Percentiles rank a stretch among this genome's conserved stretches.
These are phyloP conservation scores for Aphelocoma californica DNA, from an alignment of 2,797 vertebrate genomes.

Conservation along the genomic window DNA sequence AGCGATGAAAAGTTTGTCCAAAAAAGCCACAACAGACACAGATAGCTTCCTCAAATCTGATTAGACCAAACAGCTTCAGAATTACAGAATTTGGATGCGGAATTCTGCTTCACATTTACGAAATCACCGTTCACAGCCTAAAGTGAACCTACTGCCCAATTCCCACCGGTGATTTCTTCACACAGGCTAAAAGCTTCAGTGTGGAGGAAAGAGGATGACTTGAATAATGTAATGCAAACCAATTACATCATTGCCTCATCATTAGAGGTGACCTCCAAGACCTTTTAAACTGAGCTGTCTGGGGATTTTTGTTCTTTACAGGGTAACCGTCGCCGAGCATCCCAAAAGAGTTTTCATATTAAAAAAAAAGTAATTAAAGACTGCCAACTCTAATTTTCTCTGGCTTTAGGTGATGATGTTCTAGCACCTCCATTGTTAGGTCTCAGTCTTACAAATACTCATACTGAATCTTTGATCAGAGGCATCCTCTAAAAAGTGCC, in stretches of 20 bases:
- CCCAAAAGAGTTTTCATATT: neutral
- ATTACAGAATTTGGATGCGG: neutral
- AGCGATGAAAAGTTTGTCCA: neutral
- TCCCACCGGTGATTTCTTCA: neutral
- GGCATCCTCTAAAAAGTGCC: neutral
- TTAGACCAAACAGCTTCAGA: neutral
- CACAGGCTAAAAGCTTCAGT: neutral
- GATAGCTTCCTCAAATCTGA: neutral
- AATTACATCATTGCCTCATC: constrained; percentile 42
- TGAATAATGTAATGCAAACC: constrained; percentile 21
- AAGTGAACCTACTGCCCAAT: neutral
- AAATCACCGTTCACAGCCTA: neutral
- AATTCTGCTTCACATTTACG: neutral
- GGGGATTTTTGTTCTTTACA: neutral
- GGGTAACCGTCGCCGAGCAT: neutral
- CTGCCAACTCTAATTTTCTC: neutral
- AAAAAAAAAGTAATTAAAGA: constrained; percentile 1
- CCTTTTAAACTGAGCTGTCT: neutral
- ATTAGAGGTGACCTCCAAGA: constrained; percentile 17
- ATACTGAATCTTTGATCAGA: neutral
- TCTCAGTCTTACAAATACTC: neutral
- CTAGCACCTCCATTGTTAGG: neutral
- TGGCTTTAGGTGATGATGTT: neutral
- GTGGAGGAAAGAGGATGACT: neutral
- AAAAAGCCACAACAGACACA: neutral